Percentiles rank a stretch among this genome's conserved stretches.
These are phyloP conservation scores for Eretmochelys imbricata DNA, from an alignment of 2,113 vertebrate species.

Conservation along the genomic window DNA sequence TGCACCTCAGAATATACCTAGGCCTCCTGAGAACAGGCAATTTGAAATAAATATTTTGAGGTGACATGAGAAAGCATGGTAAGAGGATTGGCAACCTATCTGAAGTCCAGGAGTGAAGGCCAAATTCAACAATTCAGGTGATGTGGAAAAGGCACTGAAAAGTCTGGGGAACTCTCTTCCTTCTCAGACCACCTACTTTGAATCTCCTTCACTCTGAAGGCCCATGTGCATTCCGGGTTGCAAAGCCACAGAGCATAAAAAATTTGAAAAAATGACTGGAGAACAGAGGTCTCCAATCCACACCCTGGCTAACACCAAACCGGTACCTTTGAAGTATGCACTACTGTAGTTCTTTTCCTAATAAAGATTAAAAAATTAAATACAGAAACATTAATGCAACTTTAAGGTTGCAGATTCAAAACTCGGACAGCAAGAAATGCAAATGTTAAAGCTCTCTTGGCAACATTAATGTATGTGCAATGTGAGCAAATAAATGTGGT, in stretches of 20 bases:
- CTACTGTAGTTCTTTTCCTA: not conserved
- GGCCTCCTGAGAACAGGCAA: fast-evolving
- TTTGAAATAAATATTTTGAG: not conserved
- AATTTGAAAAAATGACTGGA: not conserved
- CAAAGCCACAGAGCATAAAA: fast-evolving
- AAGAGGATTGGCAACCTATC: too few species aligned
- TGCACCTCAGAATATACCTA: fast-evolving
- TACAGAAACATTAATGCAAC: not conserved
- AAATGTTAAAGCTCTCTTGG: not conserved
- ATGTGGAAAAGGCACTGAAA: not conserved
- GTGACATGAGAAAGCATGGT: not conserved
- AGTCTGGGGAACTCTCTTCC: not conserved
- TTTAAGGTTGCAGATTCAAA: not conserved
- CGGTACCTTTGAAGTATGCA: not conserved
- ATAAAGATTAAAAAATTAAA: not conserved
- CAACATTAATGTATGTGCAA: not conserved
- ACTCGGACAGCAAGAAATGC: not conserved
- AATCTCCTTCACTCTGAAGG: not conserved
- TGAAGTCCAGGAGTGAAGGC: not conserved
- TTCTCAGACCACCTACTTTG: fast-evolving
- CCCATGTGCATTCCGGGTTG: not conserved
- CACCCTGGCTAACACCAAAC: fast-evolving
- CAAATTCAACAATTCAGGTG: not conserved
- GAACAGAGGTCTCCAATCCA: not conserved
- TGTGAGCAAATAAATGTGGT: fast-evolving